These are phyloP conservation scores for Philopedon plagiatum DNA, from an alignment of 2,888 invertebrate genomes.

Conservation along the genomic window DNA sequence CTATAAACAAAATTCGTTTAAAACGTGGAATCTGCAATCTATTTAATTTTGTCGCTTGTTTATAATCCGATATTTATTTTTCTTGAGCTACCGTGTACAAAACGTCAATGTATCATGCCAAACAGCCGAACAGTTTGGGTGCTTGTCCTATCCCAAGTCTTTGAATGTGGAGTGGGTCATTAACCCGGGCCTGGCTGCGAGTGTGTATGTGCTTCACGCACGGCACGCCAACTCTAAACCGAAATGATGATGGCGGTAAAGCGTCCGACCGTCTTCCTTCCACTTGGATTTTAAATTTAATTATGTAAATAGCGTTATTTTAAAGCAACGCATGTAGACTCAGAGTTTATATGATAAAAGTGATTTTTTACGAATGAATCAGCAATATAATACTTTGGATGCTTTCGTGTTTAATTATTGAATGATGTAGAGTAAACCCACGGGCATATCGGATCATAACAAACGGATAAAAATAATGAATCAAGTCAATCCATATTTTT, in stretches of 20 bases:
- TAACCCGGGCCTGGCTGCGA: slow-evolving; percentile 64
- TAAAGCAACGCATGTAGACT: neutral
- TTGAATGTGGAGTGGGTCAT: slow-evolving; percentile 65
- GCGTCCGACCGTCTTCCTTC: slow-evolving; percentile 38
- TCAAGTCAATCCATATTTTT: too few species aligned
- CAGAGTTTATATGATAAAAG: too few species aligned
- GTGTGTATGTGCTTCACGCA: slow-evolving; percentile 60
- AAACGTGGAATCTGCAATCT: too few species aligned
- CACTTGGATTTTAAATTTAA: slow-evolving; percentile 19
- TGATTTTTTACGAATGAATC: too few species aligned
- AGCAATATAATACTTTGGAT: too few species aligned
- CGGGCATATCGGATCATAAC: too few species aligned
- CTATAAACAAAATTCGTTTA: too few species aligned
- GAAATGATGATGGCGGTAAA: slow-evolving; percentile 61
- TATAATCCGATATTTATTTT: neutral
- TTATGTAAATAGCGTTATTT: slow-evolving; percentile 22
- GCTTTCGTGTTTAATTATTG: neutral
- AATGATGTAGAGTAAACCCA: too few species aligned
- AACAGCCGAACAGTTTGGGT: slow-evolving; percentile 59
- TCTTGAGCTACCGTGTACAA: slow-evolving; percentile 26
- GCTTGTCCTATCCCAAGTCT: slow-evolving; percentile 68
- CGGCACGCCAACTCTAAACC: slow-evolving; percentile 64
- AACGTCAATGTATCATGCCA: slow-evolving; percentile 29
- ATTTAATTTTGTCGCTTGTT: too few species aligned
- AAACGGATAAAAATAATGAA: too few species aligned